These are phyloP conservation scores for Dasypus novemcinctus DNA, from an alignment of 2,113 vertebrate genomes.

Conservation along the genomic window DNA sequence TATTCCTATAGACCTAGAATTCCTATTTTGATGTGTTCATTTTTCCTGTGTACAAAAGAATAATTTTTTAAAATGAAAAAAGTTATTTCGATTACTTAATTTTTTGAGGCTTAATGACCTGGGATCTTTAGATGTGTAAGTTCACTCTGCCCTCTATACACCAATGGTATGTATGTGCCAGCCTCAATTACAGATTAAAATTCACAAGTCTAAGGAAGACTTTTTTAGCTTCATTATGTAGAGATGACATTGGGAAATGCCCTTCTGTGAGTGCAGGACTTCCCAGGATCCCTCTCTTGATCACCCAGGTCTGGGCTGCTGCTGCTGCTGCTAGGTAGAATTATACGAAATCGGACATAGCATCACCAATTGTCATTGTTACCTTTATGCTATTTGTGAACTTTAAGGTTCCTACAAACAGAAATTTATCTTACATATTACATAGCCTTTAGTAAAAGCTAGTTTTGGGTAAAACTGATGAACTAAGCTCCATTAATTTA, in stretches of 20 bases:
- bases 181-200: not conserved
- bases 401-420: not conserved
- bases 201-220: not conserved
- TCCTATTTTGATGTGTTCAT: not conserved
- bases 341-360: not conserved
- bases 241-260: not conserved
- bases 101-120: not conserved
- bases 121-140: not conserved
- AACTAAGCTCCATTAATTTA: not conserved
- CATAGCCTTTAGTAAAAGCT: slow-evolving; percentile 17
- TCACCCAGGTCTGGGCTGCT: not conserved
- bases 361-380: not conserved
- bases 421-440: slow-evolving; percentile 7
- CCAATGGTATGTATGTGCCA: not conserved
- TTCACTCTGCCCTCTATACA: not conserved
- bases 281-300: not conserved
- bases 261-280: not conserved
- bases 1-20: not conserved
- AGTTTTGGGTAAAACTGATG: not conserved
- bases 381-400: not conserved
- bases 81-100: not conserved
- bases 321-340: not conserved
- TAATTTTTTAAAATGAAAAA: slow-evolving; percentile 35
- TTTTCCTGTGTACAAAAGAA: slow-evolving; percentile 21
- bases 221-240: not conserved